Evolutionary conservation across 2,113 vertebrate genomes (phyloP).

Genomic region (Myiopsitta monachus): DNA sequence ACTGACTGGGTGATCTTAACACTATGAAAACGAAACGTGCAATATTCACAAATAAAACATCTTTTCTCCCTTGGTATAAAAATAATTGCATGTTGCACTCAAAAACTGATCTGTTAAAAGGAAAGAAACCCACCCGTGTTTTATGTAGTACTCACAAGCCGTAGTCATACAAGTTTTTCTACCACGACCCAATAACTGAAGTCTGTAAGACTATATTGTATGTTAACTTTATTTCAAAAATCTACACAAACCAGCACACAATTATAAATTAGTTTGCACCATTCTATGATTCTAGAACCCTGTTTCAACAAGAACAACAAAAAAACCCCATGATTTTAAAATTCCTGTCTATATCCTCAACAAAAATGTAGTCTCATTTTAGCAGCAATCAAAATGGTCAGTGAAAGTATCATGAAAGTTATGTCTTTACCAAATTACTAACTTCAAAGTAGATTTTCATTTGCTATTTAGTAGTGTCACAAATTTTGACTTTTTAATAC

Average conservation of each 20-base stretch:
- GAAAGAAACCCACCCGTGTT: fast-evolving
- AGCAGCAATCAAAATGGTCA: not conserved
- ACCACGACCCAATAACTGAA: not conserved
- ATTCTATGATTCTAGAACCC: not conserved
- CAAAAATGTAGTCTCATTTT: not conserved
- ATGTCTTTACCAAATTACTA: not conserved
- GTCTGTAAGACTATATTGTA: not conserved
- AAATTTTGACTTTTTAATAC: not conserved
- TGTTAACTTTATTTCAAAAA: not conserved
- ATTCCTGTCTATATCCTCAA: not conserved
- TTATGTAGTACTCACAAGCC: not conserved
- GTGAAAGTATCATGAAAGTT: not conserved
- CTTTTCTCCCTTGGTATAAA: not conserved
- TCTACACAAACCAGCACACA: not conserved
- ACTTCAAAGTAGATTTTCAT: not conserved
- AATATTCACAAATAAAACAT: not conserved
- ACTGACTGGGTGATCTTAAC: not conserved
- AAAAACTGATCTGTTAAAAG: not conserved
- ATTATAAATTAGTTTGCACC: not conserved
- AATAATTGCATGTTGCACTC: not conserved
- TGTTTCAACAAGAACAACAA: not conserved
- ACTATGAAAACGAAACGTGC: not conserved
- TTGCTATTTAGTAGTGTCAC: not conserved
- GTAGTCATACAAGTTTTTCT: not conserved
- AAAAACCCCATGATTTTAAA: not conserved